Evolutionary conservation across 1,140 invertebrate genomes (phyloP).

Genomic region (Hycleus cichorii): DNA sequence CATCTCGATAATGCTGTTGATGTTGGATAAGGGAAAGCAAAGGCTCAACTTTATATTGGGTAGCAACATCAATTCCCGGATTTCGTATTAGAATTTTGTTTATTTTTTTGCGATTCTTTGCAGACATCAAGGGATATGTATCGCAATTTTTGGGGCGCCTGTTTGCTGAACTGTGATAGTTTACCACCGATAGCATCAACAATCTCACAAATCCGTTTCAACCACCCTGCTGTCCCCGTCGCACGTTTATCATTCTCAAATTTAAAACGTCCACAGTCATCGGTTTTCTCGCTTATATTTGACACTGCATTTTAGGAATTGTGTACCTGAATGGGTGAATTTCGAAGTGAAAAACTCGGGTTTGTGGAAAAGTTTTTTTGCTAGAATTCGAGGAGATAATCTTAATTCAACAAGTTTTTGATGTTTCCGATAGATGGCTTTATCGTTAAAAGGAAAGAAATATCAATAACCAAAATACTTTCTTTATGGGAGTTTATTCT

Average conservation of each 20-base stretch:
- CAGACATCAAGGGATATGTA: conserved; percentile 34
- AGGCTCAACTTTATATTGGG: neutral
- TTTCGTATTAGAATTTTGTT: conserved; percentile 30
- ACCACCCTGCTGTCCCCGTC: conserved; percentile 4
- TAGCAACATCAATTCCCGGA: neutral
- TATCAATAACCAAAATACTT: too few relatives aligned
- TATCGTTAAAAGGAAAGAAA: too few relatives aligned
- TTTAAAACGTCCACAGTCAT: conserved; percentile 14
- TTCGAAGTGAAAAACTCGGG: too few relatives aligned
- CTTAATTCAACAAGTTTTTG: too few relatives aligned
- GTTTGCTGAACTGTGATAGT: conserved; percentile 28
- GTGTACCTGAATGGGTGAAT: too few relatives aligned
- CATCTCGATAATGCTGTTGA: conserved; percentile 11
- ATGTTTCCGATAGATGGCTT: too few relatives aligned
- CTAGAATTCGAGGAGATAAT: too few relatives aligned
- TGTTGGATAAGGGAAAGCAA: conserved; percentile 20
- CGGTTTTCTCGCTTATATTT: too few relatives aligned
- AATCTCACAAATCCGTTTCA: conserved; percentile 26
- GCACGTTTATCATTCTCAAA: conserved; percentile 37
- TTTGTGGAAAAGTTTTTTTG: too few relatives aligned
- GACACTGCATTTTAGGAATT: too few relatives aligned
- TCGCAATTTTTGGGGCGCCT: conserved; percentile 34
- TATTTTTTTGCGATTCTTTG: conserved; percentile 30
- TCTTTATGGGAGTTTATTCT: too few relatives aligned
- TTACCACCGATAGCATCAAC: conserved; percentile 38